Evolutionary conservation across 2,113 vertebrate genomes (phyloP).

Genomic region (Podarcis cretensis): DNA sequence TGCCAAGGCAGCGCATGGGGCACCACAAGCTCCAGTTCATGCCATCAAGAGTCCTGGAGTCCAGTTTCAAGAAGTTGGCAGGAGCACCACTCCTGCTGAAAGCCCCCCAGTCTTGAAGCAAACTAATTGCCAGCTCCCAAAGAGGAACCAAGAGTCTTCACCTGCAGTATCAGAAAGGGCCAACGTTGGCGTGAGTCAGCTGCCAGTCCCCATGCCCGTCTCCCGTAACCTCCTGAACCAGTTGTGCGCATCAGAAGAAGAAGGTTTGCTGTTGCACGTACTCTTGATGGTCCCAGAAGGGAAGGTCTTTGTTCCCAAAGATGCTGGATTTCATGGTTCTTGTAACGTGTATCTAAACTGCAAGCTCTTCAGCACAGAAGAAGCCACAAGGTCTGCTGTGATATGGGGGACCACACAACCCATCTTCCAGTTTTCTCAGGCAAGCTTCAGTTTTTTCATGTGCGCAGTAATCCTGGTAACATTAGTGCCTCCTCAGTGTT

Average conservation of each 20-base stretch:
- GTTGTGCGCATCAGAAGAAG: slow-evolving; percentile 39
- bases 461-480: background rate
- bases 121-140: background rate
- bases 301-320: slow-evolving; percentile 79
- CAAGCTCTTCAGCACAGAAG: slow-evolving; percentile 89
- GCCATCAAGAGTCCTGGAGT: slow-evolving; percentile 35
- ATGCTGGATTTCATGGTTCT: slow-evolving; percentile 44
- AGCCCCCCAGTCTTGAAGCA: background rate
- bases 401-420: slow-evolving; percentile 87
- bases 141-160: slow-evolving; percentile 30
- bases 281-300: slow-evolving; percentile 92
- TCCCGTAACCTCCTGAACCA: background rate
- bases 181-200: background rate
- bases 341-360: slow-evolving; percentile 91
- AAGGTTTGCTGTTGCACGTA: slow-evolving; percentile 81
- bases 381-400: slow-evolving; percentile 81
- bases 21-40: slow-evolving; percentile 1
- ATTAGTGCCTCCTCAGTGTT: background rate
- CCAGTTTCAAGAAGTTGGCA: slow-evolving; percentile 29
- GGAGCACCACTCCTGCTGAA: background rate
- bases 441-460: background rate
- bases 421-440: slow-evolving; percentile 90
- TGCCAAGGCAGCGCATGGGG: background rate
- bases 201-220: background rate
- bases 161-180: background rate